phyloP scores from a whole-genome alignment of 1,140 invertebrate genomes.

The Apocrypta bakeri region DNA sequence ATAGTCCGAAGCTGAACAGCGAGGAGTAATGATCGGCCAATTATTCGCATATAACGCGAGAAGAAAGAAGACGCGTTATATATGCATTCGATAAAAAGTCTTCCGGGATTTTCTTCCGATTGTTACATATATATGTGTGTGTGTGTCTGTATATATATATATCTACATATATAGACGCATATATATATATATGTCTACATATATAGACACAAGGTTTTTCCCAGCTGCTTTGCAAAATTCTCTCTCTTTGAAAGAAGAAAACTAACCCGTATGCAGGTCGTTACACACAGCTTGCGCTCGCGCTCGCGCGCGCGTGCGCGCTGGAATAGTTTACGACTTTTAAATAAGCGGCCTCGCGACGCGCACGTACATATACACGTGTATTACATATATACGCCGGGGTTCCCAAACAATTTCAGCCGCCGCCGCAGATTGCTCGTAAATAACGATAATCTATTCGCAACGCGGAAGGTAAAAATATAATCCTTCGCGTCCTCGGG shows the following conservation, averaged over 20 bases:
- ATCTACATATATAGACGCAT: too few relatives aligned
- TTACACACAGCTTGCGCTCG: constrained; percentile 29
- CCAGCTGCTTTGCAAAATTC: neutral
- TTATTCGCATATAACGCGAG: neutral
- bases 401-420: constrained; percentile 71
- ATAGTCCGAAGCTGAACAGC: neutral
- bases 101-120: neutral
- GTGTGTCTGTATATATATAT: too few relatives aligned
- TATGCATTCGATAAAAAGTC: too few relatives aligned
- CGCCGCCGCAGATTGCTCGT: constrained; percentile 71
- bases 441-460: constrained; percentile 76
- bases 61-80: neutral
- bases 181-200: too few relatives aligned
- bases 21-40: constrained; percentile 1
- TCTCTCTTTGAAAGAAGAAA: neutral
- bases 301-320: neutral
- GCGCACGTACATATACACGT: constrained; percentile 48
- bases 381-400: neutral
- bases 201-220: neutral
- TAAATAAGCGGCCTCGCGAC: constrained; percentile 70
- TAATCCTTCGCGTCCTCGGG: constrained; percentile 60
- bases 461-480: constrained; percentile 74
- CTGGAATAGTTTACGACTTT: constrained; percentile 71
- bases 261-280: constrained; percentile 38
- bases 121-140: neutral